These are phyloP conservation scores for Pseudorhombus dupliciocellatus DNA, from an alignment of 2,113 vertebrate genomes.

Conservation along the genomic window DNA sequence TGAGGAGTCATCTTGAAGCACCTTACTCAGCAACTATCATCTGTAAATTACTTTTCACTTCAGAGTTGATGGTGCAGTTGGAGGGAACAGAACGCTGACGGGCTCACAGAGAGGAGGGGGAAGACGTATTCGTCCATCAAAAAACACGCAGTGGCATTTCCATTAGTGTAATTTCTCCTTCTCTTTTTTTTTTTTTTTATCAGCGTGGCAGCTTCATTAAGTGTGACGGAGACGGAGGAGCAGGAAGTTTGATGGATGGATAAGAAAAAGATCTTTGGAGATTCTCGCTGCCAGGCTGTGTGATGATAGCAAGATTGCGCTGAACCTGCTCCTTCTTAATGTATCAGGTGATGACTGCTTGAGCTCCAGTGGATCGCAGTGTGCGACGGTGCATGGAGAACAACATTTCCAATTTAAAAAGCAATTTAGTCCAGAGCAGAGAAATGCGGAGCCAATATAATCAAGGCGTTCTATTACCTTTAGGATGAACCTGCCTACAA, in stretches of 20 bases:
- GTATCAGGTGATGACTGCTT: conserved; percentile 15
- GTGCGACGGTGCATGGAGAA: conserved; percentile 14
- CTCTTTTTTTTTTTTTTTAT: conserved; percentile 23
- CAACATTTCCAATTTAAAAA: conserved; percentile 57
- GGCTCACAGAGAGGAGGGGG: conserved; percentile 27
- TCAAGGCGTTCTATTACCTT: conserved; percentile 22
- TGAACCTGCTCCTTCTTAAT: conserved; percentile 12
- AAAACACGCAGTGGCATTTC: conserved; percentile 38
- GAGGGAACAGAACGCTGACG: conserved; percentile 27
- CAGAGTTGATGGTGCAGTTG: conserved; percentile 40
- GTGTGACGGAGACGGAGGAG: conserved; percentile 19
- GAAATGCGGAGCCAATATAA: not conserved
- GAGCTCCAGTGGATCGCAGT: not conserved
- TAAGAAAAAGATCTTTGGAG: conserved; percentile 8
- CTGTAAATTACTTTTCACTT: conserved; percentile 54
- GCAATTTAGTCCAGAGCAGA: conserved; percentile 41
- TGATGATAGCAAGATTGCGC: conserved; percentile 7
- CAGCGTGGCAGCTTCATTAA: conserved; percentile 37
- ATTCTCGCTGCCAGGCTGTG: not conserved
- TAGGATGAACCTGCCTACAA: not conserved
- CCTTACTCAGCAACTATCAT: conserved; percentile 55
- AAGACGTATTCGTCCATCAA: conserved; percentile 42
- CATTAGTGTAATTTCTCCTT: conserved; percentile 58
- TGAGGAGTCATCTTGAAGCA: conserved; percentile 20
- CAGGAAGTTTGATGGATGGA: conserved; percentile 4